Base-by-base conservation (phyloP, 1,140 invertebrate genomes). In the Tetragnatha versicolor region DNA sequence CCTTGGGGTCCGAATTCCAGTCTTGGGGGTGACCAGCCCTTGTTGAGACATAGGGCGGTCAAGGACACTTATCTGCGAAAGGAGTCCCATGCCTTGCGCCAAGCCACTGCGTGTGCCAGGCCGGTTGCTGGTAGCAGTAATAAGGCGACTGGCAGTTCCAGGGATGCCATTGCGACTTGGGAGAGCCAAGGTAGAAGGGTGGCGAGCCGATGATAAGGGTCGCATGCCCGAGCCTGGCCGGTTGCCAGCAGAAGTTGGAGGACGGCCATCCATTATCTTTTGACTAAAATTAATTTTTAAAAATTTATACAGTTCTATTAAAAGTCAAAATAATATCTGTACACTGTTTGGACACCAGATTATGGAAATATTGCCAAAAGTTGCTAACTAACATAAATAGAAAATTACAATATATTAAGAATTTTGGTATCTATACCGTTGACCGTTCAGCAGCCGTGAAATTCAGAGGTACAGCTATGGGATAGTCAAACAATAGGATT, bases 31-130 rank as follows among this genome's bases (percentile, higher is more conserved):
- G 25, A 91, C 91, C 14, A 94, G 87, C 2, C 93, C 93, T 86
- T 94, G 92, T 83, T 94, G 93, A 5, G 93, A 95, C 79, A 94
- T 92, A 3, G 93, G 93, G 70, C 93, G 87, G 82, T 94, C 93
- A 29, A 89, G 85, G 25, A 91, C 86, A 39, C 82, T 86, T 55
- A 88, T 83, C 35, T 85, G 85, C 6, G 86, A 69, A 5, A 78
- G 22, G 6, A 82, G 51, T 42, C 80, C 76, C 31, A 79, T 29
- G n/a, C 81, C 80, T 61, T 81, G 81, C 42, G 69, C 77, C 27
- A 79, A 42, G 31, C 53, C 80, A 12, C 65, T 53, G 17, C 81
- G 35, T n/a, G 81, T 77, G 14, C 81, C 73, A 35, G 82, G 81
- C 25, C 81, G 33, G 31, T 79, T 69, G 53, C 58, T 81, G n/a